A percentile compares a stretch with the other conserved stretches of the same genome.
phyloP scores from a whole-genome alignment of 2,113 vertebrate genomes.

The Nerophis ophidion region DNA sequence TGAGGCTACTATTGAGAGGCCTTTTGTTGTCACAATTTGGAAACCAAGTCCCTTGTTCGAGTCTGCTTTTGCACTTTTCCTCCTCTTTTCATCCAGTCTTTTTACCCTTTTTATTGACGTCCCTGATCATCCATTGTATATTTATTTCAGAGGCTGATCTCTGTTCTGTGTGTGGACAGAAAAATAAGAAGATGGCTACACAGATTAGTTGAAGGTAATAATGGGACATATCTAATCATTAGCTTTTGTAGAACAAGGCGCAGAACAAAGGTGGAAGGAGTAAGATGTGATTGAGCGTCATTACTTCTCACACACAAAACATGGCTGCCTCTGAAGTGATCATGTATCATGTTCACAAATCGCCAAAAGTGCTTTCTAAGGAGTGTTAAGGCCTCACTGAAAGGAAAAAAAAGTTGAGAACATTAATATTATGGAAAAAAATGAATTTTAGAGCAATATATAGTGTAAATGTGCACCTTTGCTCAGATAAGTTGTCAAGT shows the following conservation, averaged over 20 bases:
- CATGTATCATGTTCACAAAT: constrained; percentile 27
- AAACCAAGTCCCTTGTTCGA: no score
- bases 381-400: not conserved
- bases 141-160: constrained; percentile 40
- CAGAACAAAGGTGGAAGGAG: not conserved
- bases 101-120: not conserved
- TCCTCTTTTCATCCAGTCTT: not conserved
- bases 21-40: not conserved
- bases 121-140: constrained; percentile 9
- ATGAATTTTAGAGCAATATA: not conserved
- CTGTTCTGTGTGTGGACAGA: constrained; percentile 14
- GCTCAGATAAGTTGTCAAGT: no score
- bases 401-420: not conserved
- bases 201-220: constrained; percentile 18
- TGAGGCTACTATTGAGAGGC: not conserved
- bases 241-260: constrained; percentile 13
- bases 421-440: not conserved
- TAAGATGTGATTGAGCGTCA: not conserved
- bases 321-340: constrained; percentile 17
- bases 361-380: constrained; percentile 51
- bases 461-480: not conserved
- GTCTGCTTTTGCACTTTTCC: constrained; percentile 16
- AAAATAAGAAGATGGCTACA: constrained; percentile 24
- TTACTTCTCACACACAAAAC: constrained; percentile 10
- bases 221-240: constrained; percentile 19